These are phyloP conservation scores for Temnothorax nylanderi DNA, from an alignment of 1,140 invertebrate species.

Conservation along the genomic window DNA sequence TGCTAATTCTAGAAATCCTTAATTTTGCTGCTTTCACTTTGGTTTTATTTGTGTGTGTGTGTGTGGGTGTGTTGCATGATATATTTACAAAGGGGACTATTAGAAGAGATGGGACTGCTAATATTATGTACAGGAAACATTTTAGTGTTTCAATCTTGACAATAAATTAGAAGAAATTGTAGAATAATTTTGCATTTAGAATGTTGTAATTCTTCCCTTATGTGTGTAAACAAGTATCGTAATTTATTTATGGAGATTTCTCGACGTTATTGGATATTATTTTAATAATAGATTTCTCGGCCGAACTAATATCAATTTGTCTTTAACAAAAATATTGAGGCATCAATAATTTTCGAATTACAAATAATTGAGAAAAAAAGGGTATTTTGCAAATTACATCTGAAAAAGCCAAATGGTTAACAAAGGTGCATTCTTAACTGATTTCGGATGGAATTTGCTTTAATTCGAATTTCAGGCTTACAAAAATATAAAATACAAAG, in stretches of 20 bases:
- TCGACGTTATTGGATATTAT: background rate
- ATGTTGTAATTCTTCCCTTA: background rate
- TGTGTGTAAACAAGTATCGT: too few relatives aligned
- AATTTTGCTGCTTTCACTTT: background rate
- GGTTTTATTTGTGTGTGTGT: background rate
- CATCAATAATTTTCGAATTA: background rate
- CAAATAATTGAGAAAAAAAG: background rate
- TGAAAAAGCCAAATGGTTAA: background rate
- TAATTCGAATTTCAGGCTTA: background rate
- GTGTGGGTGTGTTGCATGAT: constrained; percentile 4
- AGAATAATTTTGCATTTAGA: background rate
- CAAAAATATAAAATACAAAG: background rate
- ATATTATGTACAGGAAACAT: constrained; percentile 6
- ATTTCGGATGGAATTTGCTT: background rate
- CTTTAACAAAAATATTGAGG: background rate
- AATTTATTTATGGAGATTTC: background rate
- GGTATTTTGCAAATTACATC: background rate
- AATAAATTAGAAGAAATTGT: constrained; percentile 9
- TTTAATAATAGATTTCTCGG: background rate
- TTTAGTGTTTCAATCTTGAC: background rate
- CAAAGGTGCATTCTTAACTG: background rate
- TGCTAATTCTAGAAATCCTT: background rate
- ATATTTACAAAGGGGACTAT: background rate
- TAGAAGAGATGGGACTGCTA: background rate
- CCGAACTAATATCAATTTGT: background rate